Percentiles rank a stretch among this genome's conserved stretches.
These are phyloP conservation scores for Hyles euphorbiae DNA, from an alignment of 1,140 invertebrate genomes.

Conservation along the genomic window DNA sequence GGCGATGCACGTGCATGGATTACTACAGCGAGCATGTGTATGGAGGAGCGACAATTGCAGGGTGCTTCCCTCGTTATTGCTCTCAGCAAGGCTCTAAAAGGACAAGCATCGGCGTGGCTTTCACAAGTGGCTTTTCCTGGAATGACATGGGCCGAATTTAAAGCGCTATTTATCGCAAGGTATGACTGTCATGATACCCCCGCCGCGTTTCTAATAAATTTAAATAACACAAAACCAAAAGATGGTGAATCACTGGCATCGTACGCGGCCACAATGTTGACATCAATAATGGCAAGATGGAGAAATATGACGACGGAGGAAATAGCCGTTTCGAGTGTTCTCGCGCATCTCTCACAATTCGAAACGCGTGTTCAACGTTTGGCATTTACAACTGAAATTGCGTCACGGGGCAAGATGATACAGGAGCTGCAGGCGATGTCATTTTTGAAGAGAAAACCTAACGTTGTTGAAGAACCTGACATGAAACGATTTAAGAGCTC, in stretches of 20 bases:
- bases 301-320: constrained; percentile 14
- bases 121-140: constrained; percentile 17
- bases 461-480: no score
- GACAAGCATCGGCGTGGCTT: constrained; percentile 22
- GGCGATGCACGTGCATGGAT: constrained; percentile 6
- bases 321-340: constrained; percentile 14
- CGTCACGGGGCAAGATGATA: constrained; percentile 9
- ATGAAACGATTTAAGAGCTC: background rate
- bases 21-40: constrained; percentile 21
- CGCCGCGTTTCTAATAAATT: constrained; percentile 17
- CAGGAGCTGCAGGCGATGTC: constrained; percentile 16
- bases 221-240: constrained; percentile 11
- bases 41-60: constrained; percentile 10
- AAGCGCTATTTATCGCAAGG: constrained; percentile 11
- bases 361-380: constrained; percentile 15
- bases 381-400: constrained; percentile 12
- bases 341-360: constrained; percentile 21
- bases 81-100: constrained; percentile 21
- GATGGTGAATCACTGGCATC: constrained; percentile 13
- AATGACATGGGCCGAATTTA: constrained; percentile 23
- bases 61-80: constrained; percentile 17
- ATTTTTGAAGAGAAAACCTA: constrained; percentile 2
- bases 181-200: constrained; percentile 24
- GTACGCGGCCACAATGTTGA: constrained; percentile 13
- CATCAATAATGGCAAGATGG: constrained; percentile 11